These are phyloP conservation scores for Himalopsyche phryganea DNA, from an alignment of 1,140 invertebrate genomes.

Conservation along the genomic window DNA sequence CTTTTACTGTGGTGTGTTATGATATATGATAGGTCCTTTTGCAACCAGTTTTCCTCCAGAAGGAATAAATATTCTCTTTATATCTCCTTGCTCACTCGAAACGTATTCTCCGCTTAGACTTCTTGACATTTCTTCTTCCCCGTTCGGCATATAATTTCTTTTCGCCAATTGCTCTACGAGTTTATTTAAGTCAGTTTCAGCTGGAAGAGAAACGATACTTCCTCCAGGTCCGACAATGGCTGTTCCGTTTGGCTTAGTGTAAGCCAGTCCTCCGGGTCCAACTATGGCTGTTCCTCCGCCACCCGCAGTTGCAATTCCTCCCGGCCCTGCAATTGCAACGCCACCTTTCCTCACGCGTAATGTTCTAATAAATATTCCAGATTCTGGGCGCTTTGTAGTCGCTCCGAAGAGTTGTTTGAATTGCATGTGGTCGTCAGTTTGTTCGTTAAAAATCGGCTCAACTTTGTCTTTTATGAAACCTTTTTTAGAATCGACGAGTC, in stretches of 20 bases:
- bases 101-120: slow-evolving; percentile 28
- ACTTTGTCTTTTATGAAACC: too few relatives aligned
- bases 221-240: slow-evolving; percentile 67
- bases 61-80: slow-evolving; percentile 25
- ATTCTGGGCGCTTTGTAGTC: slow-evolving; percentile 13
- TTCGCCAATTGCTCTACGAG: slow-evolving; percentile 28
- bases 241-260: slow-evolving; percentile 64
- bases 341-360: slow-evolving; percentile 65
- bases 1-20: slow-evolving; percentile 50
- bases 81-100: slow-evolving; percentile 3
- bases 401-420: too few relatives aligned
- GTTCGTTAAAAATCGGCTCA: too few relatives aligned
- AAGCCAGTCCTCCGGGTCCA: slow-evolving; percentile 66
- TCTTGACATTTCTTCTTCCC: background rate
- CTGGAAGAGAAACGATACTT: slow-evolving; percentile 59
- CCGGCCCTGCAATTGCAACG: slow-evolving; percentile 70
- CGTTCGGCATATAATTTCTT: slow-evolving; percentile 1
- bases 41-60: slow-evolving; percentile 63
- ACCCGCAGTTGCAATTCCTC: slow-evolving; percentile 68
- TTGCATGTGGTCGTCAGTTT: too few relatives aligned
- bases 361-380: slow-evolving; percentile 63
- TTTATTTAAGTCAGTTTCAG: slow-evolving; percentile 52
- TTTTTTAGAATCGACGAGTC: too few relatives aligned
- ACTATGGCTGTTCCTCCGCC: slow-evolving; percentile 71
- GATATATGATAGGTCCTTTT: slow-evolving; percentile 66